Percentiles rank a stretch among this genome's conserved stretches.
Evolutionary conservation across 2,797 vertebrate genomes (phyloP).

Genomic region (Mormyrops boulengeri): DNA sequence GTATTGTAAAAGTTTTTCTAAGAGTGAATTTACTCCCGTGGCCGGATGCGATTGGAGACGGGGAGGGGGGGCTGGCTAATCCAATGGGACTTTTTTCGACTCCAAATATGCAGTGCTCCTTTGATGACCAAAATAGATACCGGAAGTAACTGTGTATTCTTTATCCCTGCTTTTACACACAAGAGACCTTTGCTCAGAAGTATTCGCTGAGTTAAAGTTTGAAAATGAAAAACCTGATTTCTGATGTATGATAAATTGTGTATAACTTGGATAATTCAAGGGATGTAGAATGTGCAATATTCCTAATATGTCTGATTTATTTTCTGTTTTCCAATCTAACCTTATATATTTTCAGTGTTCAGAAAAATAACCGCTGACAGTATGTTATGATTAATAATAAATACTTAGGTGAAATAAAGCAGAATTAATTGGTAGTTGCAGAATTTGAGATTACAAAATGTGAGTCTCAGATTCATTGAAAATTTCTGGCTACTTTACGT

Average conservation of each 20-base stretch:
- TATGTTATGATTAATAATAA: not conserved
- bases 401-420: not conserved
- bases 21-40: slow-evolving; percentile 31
- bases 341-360: not conserved
- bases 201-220: slow-evolving; percentile 39
- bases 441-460: not conserved
- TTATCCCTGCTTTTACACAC: slow-evolving; percentile 36
- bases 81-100: slow-evolving; percentile 36
- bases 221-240: slow-evolving; percentile 9
- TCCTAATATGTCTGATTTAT: not conserved
- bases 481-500: not conserved
- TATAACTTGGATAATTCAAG: not conserved
- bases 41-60: slow-evolving; percentile 2
- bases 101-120: slow-evolving; percentile 43
- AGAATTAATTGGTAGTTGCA: not conserved
- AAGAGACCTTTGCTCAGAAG: slow-evolving; percentile 35
- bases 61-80: slow-evolving; percentile 2
- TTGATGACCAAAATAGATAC: slow-evolving; percentile 51
- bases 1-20: slow-evolving; percentile 39
- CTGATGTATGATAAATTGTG: not conserved
- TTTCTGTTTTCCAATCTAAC: not conserved
- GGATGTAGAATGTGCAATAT: not conserved
- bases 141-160: slow-evolving; percentile 39
- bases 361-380: not conserved
- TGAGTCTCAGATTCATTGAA: not conserved